Evolutionary conservation across 2,888 invertebrate genomes (phyloP).

Genomic region (Nymphalis c-album): DNA sequence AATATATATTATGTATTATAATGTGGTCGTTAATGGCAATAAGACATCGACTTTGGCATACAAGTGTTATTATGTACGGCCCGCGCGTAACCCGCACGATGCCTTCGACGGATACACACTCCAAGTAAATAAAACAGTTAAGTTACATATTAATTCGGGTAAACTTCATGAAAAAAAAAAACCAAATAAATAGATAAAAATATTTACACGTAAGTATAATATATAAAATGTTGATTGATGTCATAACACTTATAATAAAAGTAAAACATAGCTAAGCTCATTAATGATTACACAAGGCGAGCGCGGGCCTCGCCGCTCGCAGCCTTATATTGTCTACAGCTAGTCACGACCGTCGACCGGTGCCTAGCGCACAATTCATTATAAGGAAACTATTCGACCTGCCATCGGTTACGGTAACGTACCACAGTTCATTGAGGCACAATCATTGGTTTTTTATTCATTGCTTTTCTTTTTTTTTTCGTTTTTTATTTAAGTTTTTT

Average conservation of each 20-base stretch:
- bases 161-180: constrained; percentile 74
- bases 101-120: constrained; percentile 33
- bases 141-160: constrained; percentile 65
- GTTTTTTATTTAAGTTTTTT: constrained; percentile 53
- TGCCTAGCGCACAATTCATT: constrained; percentile 69
- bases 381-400: constrained; percentile 75
- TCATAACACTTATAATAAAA: constrained; percentile 81
- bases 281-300: constrained; percentile 78
- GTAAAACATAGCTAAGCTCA: constrained; percentile 81
- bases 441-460: constrained; percentile 81
- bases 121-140: constrained; percentile 49
- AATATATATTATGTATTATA: constrained; percentile 46
- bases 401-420: constrained; percentile 80
- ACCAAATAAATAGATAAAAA: constrained; percentile 78
- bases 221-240: constrained; percentile 80
- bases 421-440: constrained; percentile 82
- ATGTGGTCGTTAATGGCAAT: constrained; percentile 72
- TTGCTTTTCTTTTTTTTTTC: constrained; percentile 69
- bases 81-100: constrained; percentile 31
- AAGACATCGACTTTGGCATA: constrained; percentile 79
- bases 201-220: constrained; percentile 72
- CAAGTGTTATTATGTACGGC: constrained; percentile 57
- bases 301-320: constrained; percentile 65
- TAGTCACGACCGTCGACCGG: constrained; percentile 54
- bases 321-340: constrained; percentile 69